A percentile compares a stretch with the other conserved stretches of the same genome.
These are phyloP conservation scores for Holacanthus passer DNA, from an alignment of 2,113 vertebrate species.

Conservation along the genomic window DNA sequence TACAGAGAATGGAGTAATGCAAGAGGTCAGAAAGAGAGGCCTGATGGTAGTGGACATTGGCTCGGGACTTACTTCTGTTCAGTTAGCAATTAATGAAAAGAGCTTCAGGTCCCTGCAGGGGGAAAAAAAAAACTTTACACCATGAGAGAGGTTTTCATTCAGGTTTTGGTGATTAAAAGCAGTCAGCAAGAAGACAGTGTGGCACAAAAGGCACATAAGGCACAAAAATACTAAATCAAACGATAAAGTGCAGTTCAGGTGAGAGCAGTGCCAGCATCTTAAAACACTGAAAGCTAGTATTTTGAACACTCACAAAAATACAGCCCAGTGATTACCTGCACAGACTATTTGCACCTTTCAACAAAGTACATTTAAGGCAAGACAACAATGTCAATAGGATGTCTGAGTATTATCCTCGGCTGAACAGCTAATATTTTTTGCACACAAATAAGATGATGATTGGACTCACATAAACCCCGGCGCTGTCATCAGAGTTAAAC, in stretches of 20 bases:
- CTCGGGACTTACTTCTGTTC: background rate
- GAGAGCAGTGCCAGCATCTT: background rate
- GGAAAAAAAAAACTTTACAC: too few species aligned
- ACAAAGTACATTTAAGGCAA: background rate
- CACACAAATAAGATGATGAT: slow-evolving; percentile 12
- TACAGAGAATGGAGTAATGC: background rate
- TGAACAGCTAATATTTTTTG: background rate
- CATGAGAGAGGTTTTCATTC: background rate
- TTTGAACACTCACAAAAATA: background rate
- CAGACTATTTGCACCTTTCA: background rate
- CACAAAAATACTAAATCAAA: background rate
- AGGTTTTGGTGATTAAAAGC: background rate
- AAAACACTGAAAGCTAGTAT: background rate
- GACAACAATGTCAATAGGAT: background rate
- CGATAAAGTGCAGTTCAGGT: background rate
- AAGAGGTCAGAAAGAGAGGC: background rate
- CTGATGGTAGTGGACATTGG: background rate
- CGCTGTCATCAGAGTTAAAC: slow-evolving; percentile 39
- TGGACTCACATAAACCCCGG: slow-evolving; percentile 17
- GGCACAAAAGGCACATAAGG: background rate
- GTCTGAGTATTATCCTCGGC: background rate
- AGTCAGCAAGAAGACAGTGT: background rate
- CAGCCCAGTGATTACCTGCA: background rate
- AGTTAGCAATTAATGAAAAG: background rate
- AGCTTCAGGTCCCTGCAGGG: too few species aligned